phyloP scores from a whole-genome alignment of 2,888 invertebrate genomes.

The Phalangium opilio region DNA sequence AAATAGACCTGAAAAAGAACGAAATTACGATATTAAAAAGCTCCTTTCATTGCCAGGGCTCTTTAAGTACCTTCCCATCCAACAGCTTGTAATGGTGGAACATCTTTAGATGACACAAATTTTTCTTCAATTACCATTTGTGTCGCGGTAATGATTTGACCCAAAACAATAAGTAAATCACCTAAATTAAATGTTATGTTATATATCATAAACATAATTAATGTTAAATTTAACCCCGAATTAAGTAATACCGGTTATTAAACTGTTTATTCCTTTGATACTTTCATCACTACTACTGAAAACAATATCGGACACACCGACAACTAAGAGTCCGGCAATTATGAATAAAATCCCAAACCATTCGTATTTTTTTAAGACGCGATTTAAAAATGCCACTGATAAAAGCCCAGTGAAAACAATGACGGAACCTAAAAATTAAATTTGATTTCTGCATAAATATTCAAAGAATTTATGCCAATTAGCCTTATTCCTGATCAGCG shows the following conservation, averaged over 20 bases:
- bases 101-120: slow-evolving; percentile 63
- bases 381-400: slow-evolving; percentile 61
- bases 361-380: slow-evolving; percentile 46
- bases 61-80: slow-evolving; percentile 78
- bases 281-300: slow-evolving; percentile 21
- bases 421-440: slow-evolving; percentile 47
- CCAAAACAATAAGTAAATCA: slow-evolving; percentile 42
- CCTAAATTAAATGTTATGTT: slow-evolving; percentile 27
- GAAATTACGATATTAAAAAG: background rate
- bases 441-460: slow-evolving; percentile 5
- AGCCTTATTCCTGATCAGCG: no score
- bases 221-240: background rate
- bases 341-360: slow-evolving; percentile 62
- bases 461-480: no score
- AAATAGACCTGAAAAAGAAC: slow-evolving; percentile 40
- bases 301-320: slow-evolving; percentile 56
- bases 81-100: slow-evolving; percentile 76
- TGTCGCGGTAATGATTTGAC: slow-evolving; percentile 60
- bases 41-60: no score
- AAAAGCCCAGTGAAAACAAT: slow-evolving; percentile 77
- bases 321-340: slow-evolving; percentile 51
- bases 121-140: slow-evolving; percentile 95
- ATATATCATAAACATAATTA: background rate
- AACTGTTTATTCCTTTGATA: slow-evolving; percentile 37
- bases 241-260: slow-evolving; percentile 48